Evolutionary conservation across 1,140 invertebrate genomes (phyloP).

Genomic region (Condylostylus longicornis): DNA sequence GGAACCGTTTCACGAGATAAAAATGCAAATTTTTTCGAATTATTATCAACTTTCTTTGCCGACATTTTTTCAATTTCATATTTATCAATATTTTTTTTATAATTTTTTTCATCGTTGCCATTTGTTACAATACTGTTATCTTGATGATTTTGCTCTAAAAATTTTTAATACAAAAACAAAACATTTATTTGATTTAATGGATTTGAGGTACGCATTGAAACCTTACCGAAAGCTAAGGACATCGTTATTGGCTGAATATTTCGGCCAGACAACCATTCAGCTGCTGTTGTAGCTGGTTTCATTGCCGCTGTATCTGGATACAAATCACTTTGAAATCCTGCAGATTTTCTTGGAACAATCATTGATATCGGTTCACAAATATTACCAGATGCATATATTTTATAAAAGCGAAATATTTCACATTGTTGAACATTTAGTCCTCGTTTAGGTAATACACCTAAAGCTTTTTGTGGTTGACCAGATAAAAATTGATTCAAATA

Average conservation of each 20-base stretch:
- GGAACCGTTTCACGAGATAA: conserved; percentile 65
- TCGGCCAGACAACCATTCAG: conserved; percentile 72
- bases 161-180: not conserved
- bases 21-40: conserved; percentile 73
- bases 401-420: conserved; percentile 85
- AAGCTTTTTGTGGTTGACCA: conserved; percentile 63
- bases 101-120: not conserved
- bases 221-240: conserved; percentile 51
- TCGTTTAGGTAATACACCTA: conserved; percentile 86
- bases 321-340: conserved; percentile 54
- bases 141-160: not conserved
- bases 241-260: conserved; percentile 68
- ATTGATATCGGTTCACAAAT: conserved; percentile 84
- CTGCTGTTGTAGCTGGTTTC: conserved; percentile 64
- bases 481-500: conserved; percentile 88
- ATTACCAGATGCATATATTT: conserved; percentile 72
- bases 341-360: conserved; percentile 74
- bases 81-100: not conserved
- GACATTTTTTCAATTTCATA: too few species aligned
- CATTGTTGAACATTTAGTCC: conserved; percentile 67
- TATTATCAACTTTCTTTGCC: conserved; percentile 41
- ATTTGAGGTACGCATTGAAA: too few species aligned
- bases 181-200: too few species aligned
- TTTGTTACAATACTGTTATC: not conserved
- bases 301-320: conserved; percentile 82